Percentiles rank a stretch among this genome's conserved stretches.
These are phyloP conservation scores for Poeciliopsis retropinna DNA, from an alignment of 2,113 vertebrate genomes.

Conservation along the genomic window DNA sequence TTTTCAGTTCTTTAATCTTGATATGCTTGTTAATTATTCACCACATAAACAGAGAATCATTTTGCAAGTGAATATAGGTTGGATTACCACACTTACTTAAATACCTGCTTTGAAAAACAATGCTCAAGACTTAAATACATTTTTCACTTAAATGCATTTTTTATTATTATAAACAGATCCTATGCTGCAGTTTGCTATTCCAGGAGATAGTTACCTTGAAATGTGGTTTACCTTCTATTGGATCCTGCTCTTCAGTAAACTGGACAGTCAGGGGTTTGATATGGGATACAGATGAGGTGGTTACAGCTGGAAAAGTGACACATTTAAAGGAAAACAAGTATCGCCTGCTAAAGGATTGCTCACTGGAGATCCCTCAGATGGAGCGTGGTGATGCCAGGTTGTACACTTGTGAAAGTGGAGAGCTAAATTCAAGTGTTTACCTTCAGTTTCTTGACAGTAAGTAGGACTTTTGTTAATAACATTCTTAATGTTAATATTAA, in stretches of 20 bases:
- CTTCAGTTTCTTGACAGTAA: conserved; percentile 53
- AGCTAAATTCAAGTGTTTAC: conserved; percentile 11
- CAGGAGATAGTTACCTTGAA: conserved; percentile 48
- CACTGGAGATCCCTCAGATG: conserved; percentile 48
- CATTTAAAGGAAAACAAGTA: neutral
- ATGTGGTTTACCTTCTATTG: conserved; percentile 29
- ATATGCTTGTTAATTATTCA: too few species aligned
- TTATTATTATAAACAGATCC: conserved; percentile 7
- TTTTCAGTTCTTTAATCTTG: too few species aligned
- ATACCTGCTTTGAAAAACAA: too few species aligned
- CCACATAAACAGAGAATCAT: neutral
- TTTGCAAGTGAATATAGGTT: neutral
- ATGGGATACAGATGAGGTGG: neutral
- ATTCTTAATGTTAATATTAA: neutral
- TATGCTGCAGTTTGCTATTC: conserved; percentile 26
- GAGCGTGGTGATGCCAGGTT: conserved; percentile 13
- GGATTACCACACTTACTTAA: too few species aligned
- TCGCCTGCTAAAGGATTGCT: conserved; percentile 43
- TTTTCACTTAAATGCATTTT: neutral
- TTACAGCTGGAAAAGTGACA: conserved; percentile 36
- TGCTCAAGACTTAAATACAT: too few species aligned
- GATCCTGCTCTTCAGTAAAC: conserved; percentile 48
- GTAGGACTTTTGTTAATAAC: neutral
- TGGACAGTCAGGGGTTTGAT: conserved; percentile 14
- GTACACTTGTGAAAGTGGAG: conserved; percentile 47